phyloP scores from a whole-genome alignment of 2,797 vertebrate species.

The Buphagus erythrorhynchus region DNA sequence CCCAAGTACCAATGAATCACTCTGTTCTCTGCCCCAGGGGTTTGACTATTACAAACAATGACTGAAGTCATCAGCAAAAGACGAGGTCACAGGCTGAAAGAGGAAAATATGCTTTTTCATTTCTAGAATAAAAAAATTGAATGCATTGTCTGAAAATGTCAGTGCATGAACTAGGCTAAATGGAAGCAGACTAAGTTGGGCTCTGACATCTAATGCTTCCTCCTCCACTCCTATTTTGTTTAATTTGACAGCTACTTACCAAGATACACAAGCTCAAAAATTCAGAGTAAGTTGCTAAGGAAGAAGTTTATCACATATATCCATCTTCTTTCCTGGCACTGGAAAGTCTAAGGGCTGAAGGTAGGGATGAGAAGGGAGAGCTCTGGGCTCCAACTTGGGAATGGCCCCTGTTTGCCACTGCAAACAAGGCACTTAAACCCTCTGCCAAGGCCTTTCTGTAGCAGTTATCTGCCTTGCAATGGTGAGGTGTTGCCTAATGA shows the following conservation, averaged over 20 bases:
- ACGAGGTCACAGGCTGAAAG: conserved; percentile 43
- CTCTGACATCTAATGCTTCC: conserved; percentile 37
- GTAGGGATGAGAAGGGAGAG: neutral
- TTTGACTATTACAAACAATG: conserved; percentile 65
- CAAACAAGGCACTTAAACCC: neutral
- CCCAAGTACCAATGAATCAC: conserved; percentile 64
- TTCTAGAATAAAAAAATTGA: conserved; percentile 49
- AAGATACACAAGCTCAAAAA: conserved; percentile 13
- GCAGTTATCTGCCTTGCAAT: neutral
- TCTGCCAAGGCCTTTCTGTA: neutral
- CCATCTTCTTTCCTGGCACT: neutral
- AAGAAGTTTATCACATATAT: neutral
- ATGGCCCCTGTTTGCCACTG: neutral
- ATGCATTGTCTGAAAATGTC: conserved; percentile 69
- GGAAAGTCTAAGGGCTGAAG: neutral
- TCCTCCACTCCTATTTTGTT: conserved; percentile 40
- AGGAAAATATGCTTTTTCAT: conserved; percentile 66
- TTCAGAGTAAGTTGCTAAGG: neutral
- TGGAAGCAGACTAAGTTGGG: conserved; percentile 36
- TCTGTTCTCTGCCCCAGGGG: conserved; percentile 61
- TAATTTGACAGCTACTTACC: conserved; percentile 51
- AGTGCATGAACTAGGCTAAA: conserved; percentile 57
- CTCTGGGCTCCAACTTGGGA: neutral
- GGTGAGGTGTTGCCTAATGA: neutral
- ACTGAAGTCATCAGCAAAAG: conserved; percentile 65